Evolutionary conservation across 2,797 vertebrate genomes (phyloP).

Genomic region (Pipistrellus pygmaeus): DNA sequence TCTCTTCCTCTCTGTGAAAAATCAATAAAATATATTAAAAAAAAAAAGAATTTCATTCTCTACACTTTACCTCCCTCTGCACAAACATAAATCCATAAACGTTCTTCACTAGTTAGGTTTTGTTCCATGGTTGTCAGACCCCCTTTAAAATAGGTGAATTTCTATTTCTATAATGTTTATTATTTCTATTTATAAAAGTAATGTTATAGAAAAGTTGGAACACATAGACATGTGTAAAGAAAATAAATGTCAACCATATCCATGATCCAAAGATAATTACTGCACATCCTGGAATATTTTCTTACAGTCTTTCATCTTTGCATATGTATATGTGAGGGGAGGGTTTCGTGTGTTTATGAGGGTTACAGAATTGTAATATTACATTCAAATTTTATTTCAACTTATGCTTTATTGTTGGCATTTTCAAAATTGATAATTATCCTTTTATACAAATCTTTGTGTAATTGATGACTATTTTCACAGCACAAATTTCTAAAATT

Average conservation of each 20-base stretch:
- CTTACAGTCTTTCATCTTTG: neutral
- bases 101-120: conserved; percentile 38
- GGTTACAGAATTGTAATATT: neutral
- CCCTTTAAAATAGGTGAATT: conserved; percentile 55
- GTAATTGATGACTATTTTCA: conserved; percentile 57
- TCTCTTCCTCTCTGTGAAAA: too few species aligned
- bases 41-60: conserved; percentile 30
- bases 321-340: neutral
- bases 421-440: conserved; percentile 45
- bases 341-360: neutral
- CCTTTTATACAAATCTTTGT: conserved; percentile 35
- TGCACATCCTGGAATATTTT: neutral
- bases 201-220: conserved; percentile 54
- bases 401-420: neutral
- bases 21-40: too few species aligned
- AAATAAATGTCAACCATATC: conserved; percentile 1
- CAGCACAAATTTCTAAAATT: conserved; percentile 56
- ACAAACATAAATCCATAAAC: conserved; percentile 42
- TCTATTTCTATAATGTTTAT: conserved; percentile 66
- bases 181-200: conserved; percentile 67
- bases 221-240: neutral
- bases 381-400: neutral
- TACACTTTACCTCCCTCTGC: neutral
- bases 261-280: neutral
- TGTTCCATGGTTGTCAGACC: conserved; percentile 13